Base-by-base conservation (phyloP, 2,113 vertebrate genomes). In the Pedionomus torquatus region DNA sequence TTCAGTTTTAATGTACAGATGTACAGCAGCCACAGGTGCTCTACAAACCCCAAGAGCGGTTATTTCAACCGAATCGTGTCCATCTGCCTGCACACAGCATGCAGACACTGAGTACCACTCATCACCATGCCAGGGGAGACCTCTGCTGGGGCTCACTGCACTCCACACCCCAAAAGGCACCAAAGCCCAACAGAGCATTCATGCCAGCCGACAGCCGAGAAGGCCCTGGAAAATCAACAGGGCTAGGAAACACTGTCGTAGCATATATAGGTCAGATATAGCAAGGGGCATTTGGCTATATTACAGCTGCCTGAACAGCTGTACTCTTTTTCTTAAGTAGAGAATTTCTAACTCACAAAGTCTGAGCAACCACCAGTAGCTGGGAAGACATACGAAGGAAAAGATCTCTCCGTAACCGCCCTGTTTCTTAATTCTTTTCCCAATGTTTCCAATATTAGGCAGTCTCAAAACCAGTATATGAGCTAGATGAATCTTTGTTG, bases 71-170 rank as follows among this genome's bases (percentile, higher is more conserved):
- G 7, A 64, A 31, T 10, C 4, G 5, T 23, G 58, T 19, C 61
- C 18, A 43, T 16, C 26, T 1, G 3, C 37, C 23, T 8, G 14
- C 37, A 21, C 49, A 28, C 31, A 39, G 19, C 33, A 5, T 0
- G 6, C 19, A 5, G 24, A 5, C 19, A 9, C 16, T 1, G 11
- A 16, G 18, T 4, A 23, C 11, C 1, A 2, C 64, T 28, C 24
- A 37, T 4, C 7, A n/a, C 49, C 4, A 3, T 5, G 3, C 21
- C 0, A 0, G 11, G 10, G 33, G 21, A 65, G 51, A 44, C 25
- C 33, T 89, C 26, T 24, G 11, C 26, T 43, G 21, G 52, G 69
- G 23, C 31, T 82, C 26, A 20, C 31, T 1, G 6, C 1, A 2
- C 52, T 54, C 65, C 8, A 0, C 28, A 74, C 9, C 24, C n/a